Conservation (phyloP, 2,797 vertebrate species). For the Scolopax rusticola region DNA sequence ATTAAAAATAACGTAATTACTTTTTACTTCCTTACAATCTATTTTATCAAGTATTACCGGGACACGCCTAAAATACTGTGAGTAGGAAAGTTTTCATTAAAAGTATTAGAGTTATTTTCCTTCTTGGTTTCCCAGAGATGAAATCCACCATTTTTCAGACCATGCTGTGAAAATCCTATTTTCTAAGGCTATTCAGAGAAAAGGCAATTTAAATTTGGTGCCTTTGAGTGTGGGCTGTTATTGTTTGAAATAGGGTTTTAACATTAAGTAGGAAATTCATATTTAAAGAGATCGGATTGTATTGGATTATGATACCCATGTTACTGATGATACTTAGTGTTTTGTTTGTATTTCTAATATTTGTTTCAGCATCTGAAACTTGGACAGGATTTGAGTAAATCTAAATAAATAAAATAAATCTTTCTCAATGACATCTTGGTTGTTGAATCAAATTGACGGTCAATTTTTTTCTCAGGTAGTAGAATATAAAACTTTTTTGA, state of each 20-base stretch:
- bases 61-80: not conserved
- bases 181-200: not conserved
- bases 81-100: not conserved
- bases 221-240: not conserved
- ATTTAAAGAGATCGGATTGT: not conserved
- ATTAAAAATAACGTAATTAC: not conserved
- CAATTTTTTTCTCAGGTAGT: not conserved
- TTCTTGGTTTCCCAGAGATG: not conserved
- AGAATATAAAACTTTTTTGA: not conserved
- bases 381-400: not conserved
- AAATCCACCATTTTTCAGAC: constrained; percentile 11
- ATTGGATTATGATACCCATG: not conserved
- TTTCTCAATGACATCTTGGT: not conserved
- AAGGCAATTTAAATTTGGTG: not conserved
- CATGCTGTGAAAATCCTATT: constrained; percentile 26
- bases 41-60: not conserved
- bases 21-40: not conserved
- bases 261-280: not conserved
- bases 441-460: not conserved
- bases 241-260: not conserved
- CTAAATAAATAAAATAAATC: not conserved
- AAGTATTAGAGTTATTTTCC: not conserved
- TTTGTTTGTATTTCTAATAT: not conserved
- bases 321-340: not conserved
- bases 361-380: not conserved